phyloP scores from a whole-genome alignment of 2,888 invertebrate genomes.

The Dascillus cervinus region DNA sequence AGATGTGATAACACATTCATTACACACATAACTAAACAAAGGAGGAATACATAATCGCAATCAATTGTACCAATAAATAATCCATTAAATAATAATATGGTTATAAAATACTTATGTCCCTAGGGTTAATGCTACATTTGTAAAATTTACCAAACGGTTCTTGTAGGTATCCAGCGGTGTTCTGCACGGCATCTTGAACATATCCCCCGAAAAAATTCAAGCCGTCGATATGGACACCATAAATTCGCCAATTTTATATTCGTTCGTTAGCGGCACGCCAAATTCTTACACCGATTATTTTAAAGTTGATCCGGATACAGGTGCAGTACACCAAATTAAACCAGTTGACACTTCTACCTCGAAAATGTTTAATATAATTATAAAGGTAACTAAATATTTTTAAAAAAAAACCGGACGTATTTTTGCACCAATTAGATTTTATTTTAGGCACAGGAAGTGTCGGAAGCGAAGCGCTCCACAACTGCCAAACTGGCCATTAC shows the following conservation, averaged over 20 bases:
- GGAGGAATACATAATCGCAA: too few species aligned
- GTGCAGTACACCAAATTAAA: constrained; percentile 71
- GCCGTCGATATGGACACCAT: constrained; percentile 87
- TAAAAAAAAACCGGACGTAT: neutral
- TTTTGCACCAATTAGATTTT: neutral
- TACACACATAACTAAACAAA: too few species aligned
- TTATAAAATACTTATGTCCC: too few species aligned
- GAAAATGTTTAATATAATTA: constrained; percentile 71
- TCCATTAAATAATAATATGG: too few species aligned
- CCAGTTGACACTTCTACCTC: constrained; percentile 72
- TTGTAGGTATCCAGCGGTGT: constrained; percentile 71
- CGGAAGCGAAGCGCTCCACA: constrained; percentile 70
- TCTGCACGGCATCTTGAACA: constrained; percentile 72
- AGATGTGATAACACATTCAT: too few species aligned
- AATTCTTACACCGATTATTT: constrained; percentile 72
- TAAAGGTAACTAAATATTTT: constrained; percentile 52
- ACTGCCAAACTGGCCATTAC: constrained; percentile 75
- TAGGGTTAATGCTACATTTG: neutral
- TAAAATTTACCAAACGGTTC: constrained; percentile 11
- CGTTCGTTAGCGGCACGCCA: constrained; percentile 74
- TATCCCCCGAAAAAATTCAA: constrained; percentile 81
- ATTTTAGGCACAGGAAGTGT: constrained; percentile 69
- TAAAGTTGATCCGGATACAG: constrained; percentile 71
- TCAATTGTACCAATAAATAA: too few species aligned
- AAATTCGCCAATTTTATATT: constrained; percentile 73